Evolutionary conservation across 2,113 vertebrate genomes (phyloP).

Genomic region (Nymphicus hollandicus): DNA sequence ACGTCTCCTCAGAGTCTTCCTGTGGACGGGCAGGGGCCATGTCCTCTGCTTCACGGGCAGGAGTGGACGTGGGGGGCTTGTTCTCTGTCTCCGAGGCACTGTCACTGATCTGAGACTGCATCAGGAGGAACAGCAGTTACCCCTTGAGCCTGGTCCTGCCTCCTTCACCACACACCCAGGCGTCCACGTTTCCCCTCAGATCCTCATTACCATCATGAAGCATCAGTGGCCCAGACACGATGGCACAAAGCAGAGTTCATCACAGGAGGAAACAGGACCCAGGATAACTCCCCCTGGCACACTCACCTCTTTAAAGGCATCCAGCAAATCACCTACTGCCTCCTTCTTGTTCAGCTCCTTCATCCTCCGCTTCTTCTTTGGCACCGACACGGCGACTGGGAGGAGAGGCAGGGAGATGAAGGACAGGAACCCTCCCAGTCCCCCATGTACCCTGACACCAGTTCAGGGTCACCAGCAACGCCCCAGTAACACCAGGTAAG

Average conservation of each 20-base stretch:
- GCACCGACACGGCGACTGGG: constrained; percentile 87
- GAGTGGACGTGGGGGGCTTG: constrained; percentile 37
- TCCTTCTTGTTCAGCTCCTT: constrained; percentile 97
- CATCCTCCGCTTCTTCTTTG: constrained; percentile 96
- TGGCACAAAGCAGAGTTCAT: constrained; percentile 34
- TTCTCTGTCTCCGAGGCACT: constrained; percentile 70
- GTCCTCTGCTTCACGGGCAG: constrained; percentile 63
- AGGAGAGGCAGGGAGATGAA: not conserved
- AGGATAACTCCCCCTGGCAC: not conserved
- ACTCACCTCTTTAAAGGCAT: constrained; percentile 96
- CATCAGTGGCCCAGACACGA: constrained; percentile 62
- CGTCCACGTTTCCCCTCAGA: not conserved
- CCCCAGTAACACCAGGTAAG: not conserved
- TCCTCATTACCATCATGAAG: constrained; percentile 45
- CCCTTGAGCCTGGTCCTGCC: rapidly evolving
- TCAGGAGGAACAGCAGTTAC: not conserved
- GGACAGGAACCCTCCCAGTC: not conserved
- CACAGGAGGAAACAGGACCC: not conserved
- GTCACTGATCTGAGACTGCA: constrained; percentile 62
- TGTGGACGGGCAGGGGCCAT: constrained; percentile 52
- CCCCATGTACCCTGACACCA: rapidly evolving
- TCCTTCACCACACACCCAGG: not conserved
- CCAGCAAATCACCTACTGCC: constrained; percentile 89
- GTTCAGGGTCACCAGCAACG: not conserved
- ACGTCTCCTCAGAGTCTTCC: constrained; percentile 88